Base-by-base conservation (phyloP, 2,888 invertebrate species). In the Oconnorella tubifera region DNA sequence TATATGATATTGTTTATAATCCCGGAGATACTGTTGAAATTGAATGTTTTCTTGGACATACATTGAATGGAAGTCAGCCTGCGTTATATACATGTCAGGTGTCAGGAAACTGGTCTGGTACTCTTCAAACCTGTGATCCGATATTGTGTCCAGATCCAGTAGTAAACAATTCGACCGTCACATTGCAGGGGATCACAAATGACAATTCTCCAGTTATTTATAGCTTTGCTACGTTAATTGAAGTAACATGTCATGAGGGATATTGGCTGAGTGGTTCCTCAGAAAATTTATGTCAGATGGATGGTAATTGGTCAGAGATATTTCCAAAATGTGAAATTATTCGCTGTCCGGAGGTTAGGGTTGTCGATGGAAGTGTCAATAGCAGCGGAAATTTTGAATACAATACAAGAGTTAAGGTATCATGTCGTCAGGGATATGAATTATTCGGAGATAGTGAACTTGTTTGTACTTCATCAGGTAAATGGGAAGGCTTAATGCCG, bases 91-190 rank as follows among this genome's bases (percentile, higher is more conserved):
- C 19, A 19, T 40, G 78, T 64, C 56, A 67, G 14, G 63, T 65
- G 2, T 68, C 74, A 51, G 74, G 72, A 1, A 40, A 69, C 0
- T 81, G 80, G 80, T 72, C 76, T 51, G 75, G 72, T 3, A 66
- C 62, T 1, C 65, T 73, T 25, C 78, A 80, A 3, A 68, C 66
- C 4, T 81, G 81, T 68, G 55, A 57, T 3, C 33, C 2, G 25
- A 32, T 58, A 2, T 27, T 33, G 25, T 63, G 63, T 27, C 56
- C 62, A 2, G 25, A 53, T 56, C 62, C 62, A 25, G 27, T 1
- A 19, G 29, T 60, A 2, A 29, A 51, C 29, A 51, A 51, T 19
- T 10, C 40, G 19, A 19, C 40, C 10, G 19, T 40, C 10, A 40
- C 10, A 14, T 14, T 19, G 19, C 19, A 14, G 10, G 40, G 40